Evolutionary conservation across 1,140 invertebrate genomes (phyloP), one percentile per base, ranked within the genome.

Genomic region (Drosophila sechellia): DNA sequence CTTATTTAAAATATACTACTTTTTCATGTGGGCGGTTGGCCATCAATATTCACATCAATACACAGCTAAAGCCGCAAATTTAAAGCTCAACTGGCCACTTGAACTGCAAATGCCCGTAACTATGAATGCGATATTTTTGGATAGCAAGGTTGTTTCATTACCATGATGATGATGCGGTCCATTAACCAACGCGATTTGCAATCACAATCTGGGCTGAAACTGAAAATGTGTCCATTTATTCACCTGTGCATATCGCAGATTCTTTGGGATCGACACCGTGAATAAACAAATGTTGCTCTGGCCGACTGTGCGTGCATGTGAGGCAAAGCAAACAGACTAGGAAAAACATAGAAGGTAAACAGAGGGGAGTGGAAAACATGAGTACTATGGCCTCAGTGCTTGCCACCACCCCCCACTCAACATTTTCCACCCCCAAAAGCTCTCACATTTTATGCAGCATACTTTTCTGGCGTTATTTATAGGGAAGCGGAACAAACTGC

Each of bases 1-100:
- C 56, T 49, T 48, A n/a, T 45, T 71, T 58, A 35, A 11, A 58
- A 49, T 57, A 56, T 68, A 13, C 10, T 39, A 5, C 4, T 35
- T 46, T 37, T 39, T 20, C 5, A 5, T 39, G 15, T 5, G 35
- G 8, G 25, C 2, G 20, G 27, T 11, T 34, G 31, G 25, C 46
- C 60, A 58, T 76, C 22, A 76, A 81, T 81, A 86, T 85, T 77
- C 81, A 81, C 70, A 61, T 64, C 72, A 58, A 66, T 81, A 45
- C 53, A 52, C 45, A 56, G 43, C 15, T 42, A 50, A 53, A 59
- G 63, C 78, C 69, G 39, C 49, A 58, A 43, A 74, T 75, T 75
- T 75, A 75, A 75, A 75, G 46, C 50, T 22, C 12, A 65, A 43
- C 31, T 11, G 52, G 34, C 71, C 71, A 52, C 52, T 75, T 65